These are phyloP conservation scores for Atopsyche davidsoni DNA, from an alignment of 1,140 invertebrate genomes.

Conservation along the genomic window DNA sequence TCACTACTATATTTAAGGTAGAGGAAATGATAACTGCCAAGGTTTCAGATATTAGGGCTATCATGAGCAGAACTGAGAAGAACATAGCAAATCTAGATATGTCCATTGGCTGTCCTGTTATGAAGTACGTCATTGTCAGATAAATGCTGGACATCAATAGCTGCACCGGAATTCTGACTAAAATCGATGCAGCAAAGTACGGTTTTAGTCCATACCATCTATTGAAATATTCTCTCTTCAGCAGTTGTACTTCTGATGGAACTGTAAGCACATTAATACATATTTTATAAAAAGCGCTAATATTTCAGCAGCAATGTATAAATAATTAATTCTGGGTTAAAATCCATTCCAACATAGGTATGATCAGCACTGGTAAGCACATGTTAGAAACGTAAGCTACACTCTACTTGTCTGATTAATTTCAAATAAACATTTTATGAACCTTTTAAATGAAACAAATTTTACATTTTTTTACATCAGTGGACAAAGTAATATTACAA, in stretches of 20 bases:
- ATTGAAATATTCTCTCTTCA: slow-evolving; percentile 90
- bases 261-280: slow-evolving; percentile 56
- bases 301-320: no score
- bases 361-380: no score
- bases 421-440: no score
- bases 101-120: slow-evolving; percentile 84
- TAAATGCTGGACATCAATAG: slow-evolving; percentile 72
- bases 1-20: slow-evolving; percentile 64
- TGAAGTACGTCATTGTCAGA: slow-evolving; percentile 72
- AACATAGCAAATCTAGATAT: slow-evolving; percentile 64
- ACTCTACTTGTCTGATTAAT: no score
- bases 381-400: no score
- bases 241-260: slow-evolving; percentile 77
- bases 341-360: no score
- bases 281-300: slow-evolving; percentile 16
- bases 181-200: slow-evolving; percentile 80
- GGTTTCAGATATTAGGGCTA: slow-evolving; percentile 68
- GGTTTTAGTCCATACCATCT: slow-evolving; percentile 88
- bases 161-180: slow-evolving; percentile 66
- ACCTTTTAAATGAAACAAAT: no score
- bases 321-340: no score
- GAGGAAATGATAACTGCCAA: slow-evolving; percentile 67
- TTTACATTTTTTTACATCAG: no score
- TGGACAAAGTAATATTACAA: no score
- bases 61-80: slow-evolving; percentile 58